phyloP scores from a whole-genome alignment of 2,113 vertebrate species.

The Catharus bicknelli region DNA sequence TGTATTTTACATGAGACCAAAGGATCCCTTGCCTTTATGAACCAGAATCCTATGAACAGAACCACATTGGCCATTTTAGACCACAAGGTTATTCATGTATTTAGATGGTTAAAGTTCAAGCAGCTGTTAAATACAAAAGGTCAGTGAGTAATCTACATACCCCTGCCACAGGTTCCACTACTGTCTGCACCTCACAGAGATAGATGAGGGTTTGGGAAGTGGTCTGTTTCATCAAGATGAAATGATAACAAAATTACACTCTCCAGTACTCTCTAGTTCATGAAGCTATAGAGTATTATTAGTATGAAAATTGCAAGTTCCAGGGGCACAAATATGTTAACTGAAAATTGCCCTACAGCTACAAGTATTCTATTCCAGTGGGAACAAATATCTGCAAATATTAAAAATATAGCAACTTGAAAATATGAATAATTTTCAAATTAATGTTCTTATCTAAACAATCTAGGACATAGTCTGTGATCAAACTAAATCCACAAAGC shows the following conservation, averaged over 20 bases:
- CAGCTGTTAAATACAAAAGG: slow-evolving; percentile 8
- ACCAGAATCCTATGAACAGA: background rate
- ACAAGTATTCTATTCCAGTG: slow-evolving; percentile 16
- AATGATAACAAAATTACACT: background rate
- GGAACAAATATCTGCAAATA: slow-evolving; percentile 24
- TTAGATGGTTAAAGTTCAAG: background rate
- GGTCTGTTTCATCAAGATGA: slow-evolving; percentile 5
- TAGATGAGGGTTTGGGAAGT: background rate
- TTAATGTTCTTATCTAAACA: background rate
- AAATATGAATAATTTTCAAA: background rate
- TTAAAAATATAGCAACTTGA: slow-evolving; percentile 26
- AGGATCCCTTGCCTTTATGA: background rate
- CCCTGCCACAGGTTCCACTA: background rate
- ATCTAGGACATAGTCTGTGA: slow-evolving; percentile 5
- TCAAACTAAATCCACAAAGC: slow-evolving; percentile 5
- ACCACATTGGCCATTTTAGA: background rate
- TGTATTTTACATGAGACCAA: background rate
- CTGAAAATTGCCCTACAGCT: slow-evolving; percentile 2
- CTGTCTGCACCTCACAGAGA: background rate
- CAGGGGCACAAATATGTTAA: background rate
- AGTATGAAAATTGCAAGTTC: background rate
- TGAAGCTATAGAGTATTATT: background rate
- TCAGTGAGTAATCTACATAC: background rate
- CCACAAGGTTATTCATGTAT: background rate
- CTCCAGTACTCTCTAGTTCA: background rate